These are phyloP conservation scores for Arnoldichthys spilopterus DNA, from an alignment of 2,797 vertebrate genomes.

Conservation along the genomic window DNA sequence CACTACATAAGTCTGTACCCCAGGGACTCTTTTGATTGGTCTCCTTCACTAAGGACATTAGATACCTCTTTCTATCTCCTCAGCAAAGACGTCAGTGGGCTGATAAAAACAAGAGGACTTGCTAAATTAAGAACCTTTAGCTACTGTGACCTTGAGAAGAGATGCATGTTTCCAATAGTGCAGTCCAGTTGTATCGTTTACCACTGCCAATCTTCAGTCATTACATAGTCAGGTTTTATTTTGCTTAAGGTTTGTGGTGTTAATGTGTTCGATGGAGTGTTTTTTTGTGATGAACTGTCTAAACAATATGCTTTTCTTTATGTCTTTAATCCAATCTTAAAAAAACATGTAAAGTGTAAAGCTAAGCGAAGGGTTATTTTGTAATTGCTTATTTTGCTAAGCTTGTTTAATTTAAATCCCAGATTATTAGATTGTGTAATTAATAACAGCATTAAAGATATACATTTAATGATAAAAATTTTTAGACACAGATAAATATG, in stretches of 20 bases:
- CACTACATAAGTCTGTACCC: constrained; percentile 41
- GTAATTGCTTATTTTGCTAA: too few relatives aligned
- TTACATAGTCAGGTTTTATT: not conserved
- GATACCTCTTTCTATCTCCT: constrained; percentile 54
- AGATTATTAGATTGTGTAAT: too few relatives aligned
- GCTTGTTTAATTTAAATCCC: too few relatives aligned
- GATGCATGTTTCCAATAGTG: not conserved
- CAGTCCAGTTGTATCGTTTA: constrained; percentile 3
- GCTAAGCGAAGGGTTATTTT: too few relatives aligned
- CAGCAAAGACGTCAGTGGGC: constrained; percentile 59
- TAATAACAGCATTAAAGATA: too few relatives aligned
- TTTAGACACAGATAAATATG: too few relatives aligned
- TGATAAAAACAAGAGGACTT: constrained; percentile 71
- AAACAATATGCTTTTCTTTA: not conserved
- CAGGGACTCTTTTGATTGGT: constrained; percentile 40
- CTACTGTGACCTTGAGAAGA: constrained; percentile 64
- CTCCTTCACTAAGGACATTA: constrained; percentile 44
- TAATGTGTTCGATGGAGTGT: not conserved
- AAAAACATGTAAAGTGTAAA: not conserved
- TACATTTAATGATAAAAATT: too few relatives aligned
- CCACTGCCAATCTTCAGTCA: constrained; percentile 2
- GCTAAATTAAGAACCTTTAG: constrained; percentile 71
- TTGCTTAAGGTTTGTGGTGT: not conserved
- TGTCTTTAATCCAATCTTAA: not conserved
- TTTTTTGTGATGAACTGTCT: not conserved